phyloP scores from a whole-genome alignment of 2,113 vertebrate genomes.

The Rhabdomys dilectus region DNA sequence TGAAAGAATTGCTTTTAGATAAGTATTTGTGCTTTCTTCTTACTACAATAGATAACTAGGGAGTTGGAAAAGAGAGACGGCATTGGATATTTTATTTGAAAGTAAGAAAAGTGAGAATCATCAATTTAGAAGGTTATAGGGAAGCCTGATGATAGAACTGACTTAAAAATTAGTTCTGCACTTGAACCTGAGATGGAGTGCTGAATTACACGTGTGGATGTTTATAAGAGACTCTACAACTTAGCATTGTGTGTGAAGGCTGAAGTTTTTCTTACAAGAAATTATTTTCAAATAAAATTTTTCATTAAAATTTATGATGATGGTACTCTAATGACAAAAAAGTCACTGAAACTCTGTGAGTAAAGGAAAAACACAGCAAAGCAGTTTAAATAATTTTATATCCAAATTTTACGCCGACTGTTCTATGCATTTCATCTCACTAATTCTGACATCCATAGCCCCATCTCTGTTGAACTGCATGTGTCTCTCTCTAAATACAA shows the following conservation, averaged over 20 bases:
- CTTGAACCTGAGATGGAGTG: conserved; percentile 8
- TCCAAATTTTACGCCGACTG: neutral
- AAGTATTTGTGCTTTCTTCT: conserved; percentile 13
- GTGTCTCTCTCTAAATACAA: conserved; percentile 64
- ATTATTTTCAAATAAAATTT: neutral
- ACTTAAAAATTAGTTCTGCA: conserved; percentile 49
- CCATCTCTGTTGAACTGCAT: conserved; percentile 33
- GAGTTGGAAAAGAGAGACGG: neutral
- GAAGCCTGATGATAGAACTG: neutral
- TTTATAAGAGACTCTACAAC: neutral
- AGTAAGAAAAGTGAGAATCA: neutral
- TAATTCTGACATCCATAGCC: conserved; percentile 12
- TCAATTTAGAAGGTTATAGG: neutral
- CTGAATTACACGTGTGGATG: neutral
- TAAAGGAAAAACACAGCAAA: neutral
- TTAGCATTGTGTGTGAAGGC: neutral
- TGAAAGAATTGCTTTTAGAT: neutral
- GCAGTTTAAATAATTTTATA: neutral
- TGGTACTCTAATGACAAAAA: neutral
- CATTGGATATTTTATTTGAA: neutral
- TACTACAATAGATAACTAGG: neutral
- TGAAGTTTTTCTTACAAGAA: conserved; percentile 45
- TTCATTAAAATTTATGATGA: conserved; percentile 48
- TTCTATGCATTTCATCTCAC: neutral
- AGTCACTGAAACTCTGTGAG: neutral